phyloP scores from a whole-genome alignment of 64 coral and sea anemone species.

The Dendrophyllia cribrosa region DNA sequence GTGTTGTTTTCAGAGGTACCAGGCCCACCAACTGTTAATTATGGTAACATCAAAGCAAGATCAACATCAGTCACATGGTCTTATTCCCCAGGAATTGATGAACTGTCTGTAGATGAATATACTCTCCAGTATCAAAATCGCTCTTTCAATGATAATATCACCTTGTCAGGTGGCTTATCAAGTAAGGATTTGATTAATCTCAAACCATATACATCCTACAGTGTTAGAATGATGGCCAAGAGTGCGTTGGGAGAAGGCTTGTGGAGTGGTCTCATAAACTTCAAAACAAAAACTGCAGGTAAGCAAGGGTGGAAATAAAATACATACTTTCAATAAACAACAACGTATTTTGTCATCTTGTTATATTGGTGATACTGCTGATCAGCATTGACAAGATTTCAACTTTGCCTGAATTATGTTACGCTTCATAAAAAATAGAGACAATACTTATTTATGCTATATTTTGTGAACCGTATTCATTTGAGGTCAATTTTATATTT shows the following conservation, averaged over 20 bases:
- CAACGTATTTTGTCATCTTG: too few relatives aligned
- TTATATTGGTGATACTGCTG: too few relatives aligned
- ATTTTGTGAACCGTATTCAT: too few relatives aligned
- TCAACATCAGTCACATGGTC: not conserved
- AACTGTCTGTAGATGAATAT: not conserved
- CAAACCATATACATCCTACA: conserved; percentile 22
- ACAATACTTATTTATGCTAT: too few relatives aligned
- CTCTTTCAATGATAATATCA: not conserved
- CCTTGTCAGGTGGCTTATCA: not conserved
- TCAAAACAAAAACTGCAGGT: not conserved
- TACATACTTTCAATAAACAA: too few relatives aligned
- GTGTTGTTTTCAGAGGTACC: not conserved
- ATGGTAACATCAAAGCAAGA: not conserved
- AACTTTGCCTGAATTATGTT: too few relatives aligned
- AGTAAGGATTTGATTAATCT: not conserved
- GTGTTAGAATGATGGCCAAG: not conserved
- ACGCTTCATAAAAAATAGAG: too few relatives aligned
- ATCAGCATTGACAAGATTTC: too few relatives aligned
- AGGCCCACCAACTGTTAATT: not conserved
- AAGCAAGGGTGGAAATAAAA: not conserved
- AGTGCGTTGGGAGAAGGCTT: conserved; percentile 1
- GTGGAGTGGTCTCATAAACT: not conserved
- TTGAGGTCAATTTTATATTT: too few relatives aligned
- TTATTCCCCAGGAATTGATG: not conserved
- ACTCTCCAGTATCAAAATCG: not conserved